Evolutionary conservation across 1,140 invertebrate genomes (phyloP).

Genomic region (Bombus confusus): DNA sequence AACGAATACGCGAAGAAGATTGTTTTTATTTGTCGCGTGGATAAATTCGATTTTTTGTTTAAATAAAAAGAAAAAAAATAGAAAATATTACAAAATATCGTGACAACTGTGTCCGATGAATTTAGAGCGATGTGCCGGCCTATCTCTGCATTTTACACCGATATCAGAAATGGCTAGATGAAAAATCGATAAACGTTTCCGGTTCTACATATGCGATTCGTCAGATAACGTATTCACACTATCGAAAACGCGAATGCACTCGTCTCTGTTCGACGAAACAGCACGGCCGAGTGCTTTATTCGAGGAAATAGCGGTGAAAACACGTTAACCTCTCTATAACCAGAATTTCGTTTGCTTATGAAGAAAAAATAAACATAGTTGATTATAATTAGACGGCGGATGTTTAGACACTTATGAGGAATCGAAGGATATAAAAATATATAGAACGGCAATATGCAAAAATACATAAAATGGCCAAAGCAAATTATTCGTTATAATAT

Average conservation of each 20-base stretch:
- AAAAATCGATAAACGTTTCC: constrained; percentile 47
- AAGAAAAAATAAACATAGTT: not conserved
- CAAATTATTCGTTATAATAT: no score
- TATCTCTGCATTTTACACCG: constrained; percentile 24
- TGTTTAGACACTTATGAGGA: not conserved
- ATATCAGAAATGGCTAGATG: constrained; percentile 20
- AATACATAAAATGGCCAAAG: no score
- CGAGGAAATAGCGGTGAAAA: not conserved
- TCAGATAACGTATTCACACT: constrained; percentile 25
- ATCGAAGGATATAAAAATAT: not conserved
- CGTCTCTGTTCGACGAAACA: not conserved
- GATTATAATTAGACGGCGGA: not conserved
- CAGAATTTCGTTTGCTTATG: not conserved
- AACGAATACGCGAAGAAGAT: not conserved
- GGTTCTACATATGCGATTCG: constrained; percentile 3
- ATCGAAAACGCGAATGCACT: constrained; percentile 26
- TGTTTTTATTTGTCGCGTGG: not conserved
- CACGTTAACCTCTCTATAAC: not conserved
- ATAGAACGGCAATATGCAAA: no score
- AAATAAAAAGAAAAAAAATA: not conserved
- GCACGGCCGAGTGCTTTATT: not conserved
- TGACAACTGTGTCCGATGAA: not conserved
- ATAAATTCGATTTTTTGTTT: not conserved
- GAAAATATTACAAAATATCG: not conserved
- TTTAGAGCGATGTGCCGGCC: not conserved